Percentiles rank a stretch among this genome's conserved stretches.
These are phyloP conservation scores for Leiothrix lutea DNA, from an alignment of 2,113 vertebrate species.

Conservation along the genomic window DNA sequence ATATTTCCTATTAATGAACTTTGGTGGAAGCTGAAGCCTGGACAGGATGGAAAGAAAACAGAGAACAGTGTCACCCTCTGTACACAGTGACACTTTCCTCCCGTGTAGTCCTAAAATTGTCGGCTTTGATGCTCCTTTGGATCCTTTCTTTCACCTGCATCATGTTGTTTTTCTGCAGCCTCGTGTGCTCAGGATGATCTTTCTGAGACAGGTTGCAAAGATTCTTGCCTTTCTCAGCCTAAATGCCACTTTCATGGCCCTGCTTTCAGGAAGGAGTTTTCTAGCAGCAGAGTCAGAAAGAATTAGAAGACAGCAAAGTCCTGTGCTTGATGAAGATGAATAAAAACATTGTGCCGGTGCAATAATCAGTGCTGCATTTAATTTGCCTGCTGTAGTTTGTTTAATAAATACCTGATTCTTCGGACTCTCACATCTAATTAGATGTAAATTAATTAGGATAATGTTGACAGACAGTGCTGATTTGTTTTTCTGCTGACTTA, in stretches of 20 bases:
- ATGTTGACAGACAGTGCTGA: constrained; percentile 5
- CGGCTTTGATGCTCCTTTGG: not conserved
- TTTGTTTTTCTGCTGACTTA: constrained; percentile 60
- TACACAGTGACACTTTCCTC: not conserved
- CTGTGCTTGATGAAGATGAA: not conserved
- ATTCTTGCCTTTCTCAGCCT: not conserved
- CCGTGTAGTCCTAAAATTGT: not conserved
- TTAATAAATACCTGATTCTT: not conserved
- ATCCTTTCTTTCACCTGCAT: not conserved
- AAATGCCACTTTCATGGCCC: not conserved
- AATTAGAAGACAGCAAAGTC: not conserved
- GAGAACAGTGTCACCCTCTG: not conserved
- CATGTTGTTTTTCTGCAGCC: not conserved
- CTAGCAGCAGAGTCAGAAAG: not conserved
- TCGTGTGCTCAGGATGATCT: not conserved
- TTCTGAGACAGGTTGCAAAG: not conserved
- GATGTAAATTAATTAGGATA: constrained; percentile 17
- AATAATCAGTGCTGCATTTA: not conserved
- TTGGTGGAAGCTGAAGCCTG: not conserved
- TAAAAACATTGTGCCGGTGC: not conserved
- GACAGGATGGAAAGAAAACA: not conserved
- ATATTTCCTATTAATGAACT: constrained; percentile 7
- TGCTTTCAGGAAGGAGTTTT: not conserved
- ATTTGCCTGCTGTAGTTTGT: not conserved
- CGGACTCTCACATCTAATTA: not conserved